phyloP scores from a whole-genome alignment of 2,888 invertebrate species.

The Chrysotoxum bicinctum region DNA sequence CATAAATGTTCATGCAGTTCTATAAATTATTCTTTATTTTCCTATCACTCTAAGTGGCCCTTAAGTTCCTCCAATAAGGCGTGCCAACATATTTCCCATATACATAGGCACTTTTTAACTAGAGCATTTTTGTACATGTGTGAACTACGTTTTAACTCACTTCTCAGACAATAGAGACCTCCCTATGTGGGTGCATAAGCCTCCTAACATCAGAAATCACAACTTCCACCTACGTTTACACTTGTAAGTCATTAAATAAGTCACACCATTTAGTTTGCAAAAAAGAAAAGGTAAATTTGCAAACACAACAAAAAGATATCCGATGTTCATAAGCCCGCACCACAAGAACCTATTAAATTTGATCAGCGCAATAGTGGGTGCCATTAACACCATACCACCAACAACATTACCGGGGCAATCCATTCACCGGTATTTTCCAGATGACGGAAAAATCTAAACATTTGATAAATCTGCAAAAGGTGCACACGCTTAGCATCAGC shows the following conservation, averaged over 20 bases:
- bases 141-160: not conserved
- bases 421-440: constrained; percentile 36
- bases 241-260: constrained; percentile 49
- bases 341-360: constrained; percentile 6
- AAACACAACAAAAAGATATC: constrained; percentile 9
- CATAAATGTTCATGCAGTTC: not conserved
- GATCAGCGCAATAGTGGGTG: constrained; percentile 25
- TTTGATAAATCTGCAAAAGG: constrained; percentile 67
- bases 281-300: constrained; percentile 2
- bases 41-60: not conserved
- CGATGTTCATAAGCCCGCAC: not conserved
- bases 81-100: not conserved
- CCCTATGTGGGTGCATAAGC: not conserved
- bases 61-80: not conserved
- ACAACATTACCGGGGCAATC: constrained; percentile 18
- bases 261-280: constrained; percentile 24
- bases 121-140: not conserved
- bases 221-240: constrained; percentile 44
- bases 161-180: not conserved
- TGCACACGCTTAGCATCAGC: constrained; percentile 49
- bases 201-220: constrained; percentile 20
- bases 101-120: not conserved
- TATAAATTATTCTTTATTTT: not conserved
- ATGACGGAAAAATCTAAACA: constrained; percentile 58
- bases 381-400: constrained; percentile 22